Conservation (phyloP, 2,888 invertebrate genomes). For the Bursaphelenchus okinawaensis region DNA sequence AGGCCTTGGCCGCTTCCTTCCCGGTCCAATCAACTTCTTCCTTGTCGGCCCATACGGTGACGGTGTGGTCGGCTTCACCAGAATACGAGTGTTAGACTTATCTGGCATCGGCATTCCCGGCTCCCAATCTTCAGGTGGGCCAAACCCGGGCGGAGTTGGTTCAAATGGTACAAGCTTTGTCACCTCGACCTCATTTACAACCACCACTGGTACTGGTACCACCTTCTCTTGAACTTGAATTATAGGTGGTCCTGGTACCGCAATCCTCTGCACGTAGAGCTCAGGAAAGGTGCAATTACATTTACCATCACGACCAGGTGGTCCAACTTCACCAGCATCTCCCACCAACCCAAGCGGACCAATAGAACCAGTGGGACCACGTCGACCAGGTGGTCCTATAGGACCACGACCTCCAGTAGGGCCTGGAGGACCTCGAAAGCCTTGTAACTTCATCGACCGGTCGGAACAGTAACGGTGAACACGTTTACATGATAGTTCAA, state of each 20-base stretch:
- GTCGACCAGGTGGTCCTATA: slow-evolving; percentile 44
- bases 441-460: slow-evolving; percentile 41
- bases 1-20: background rate
- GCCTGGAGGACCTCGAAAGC: slow-evolving; percentile 40
- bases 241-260: slow-evolving; percentile 53
- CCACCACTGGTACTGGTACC: slow-evolving; percentile 55
- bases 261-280: slow-evolving; percentile 52
- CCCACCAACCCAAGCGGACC: slow-evolving; percentile 25
- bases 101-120: slow-evolving; percentile 56
- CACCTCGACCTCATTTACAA: slow-evolving; percentile 56
- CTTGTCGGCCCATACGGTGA: background rate
- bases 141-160: slow-evolving; percentile 57
- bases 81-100: slow-evolving; percentile 18
- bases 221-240: slow-evolving; percentile 53
- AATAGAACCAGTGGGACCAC: slow-evolving; percentile 40
- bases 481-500: slow-evolving; percentile 49
- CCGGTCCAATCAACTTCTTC: slow-evolving; percentile 4
- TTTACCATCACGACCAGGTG: slow-evolving; percentile 29
- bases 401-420: slow-evolving; percentile 28
- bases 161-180: slow-evolving; percentile 52
- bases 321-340: slow-evolving; percentile 41
- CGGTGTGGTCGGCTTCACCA: slow-evolving; percentile 12
- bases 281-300: slow-evolving; percentile 55
- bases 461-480: slow-evolving; percentile 54
- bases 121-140: slow-evolving; percentile 50